A percentile compares a stretch with the other conserved stretches of the same genome.
These are phyloP conservation scores for Lasioglossum oenotherae DNA, from an alignment of 2,888 invertebrate species.

Conservation along the genomic window DNA sequence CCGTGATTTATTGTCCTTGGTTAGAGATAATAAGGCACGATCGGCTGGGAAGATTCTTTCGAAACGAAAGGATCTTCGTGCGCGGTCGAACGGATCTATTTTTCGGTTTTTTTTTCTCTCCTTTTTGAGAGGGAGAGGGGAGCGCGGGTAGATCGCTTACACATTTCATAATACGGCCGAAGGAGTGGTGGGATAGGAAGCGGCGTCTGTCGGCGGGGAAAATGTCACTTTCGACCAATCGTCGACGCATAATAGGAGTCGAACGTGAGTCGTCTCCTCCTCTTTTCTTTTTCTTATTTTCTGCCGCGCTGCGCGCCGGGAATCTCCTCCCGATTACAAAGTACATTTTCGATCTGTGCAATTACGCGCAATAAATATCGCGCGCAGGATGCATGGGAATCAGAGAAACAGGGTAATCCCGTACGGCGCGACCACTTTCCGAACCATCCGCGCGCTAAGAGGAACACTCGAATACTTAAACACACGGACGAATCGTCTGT, in stretches of 20 bases:
- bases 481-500: neutral
- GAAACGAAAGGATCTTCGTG: conserved; percentile 61
- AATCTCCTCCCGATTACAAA: conserved; percentile 17
- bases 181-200: conserved; percentile 1
- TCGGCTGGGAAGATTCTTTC: conserved; percentile 68
- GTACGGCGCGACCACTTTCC: conserved; percentile 21
- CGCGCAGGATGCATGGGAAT: conserved; percentile 19
- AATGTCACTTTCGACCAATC: conserved; percentile 6
- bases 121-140: neutral
- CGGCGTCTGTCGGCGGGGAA: neutral
- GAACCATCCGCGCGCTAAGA: conserved; percentile 12
- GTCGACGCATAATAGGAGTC: neutral
- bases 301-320: neutral
- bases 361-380: conserved; percentile 50
- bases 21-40: conserved; percentile 70
- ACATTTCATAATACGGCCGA: conserved; percentile 34
- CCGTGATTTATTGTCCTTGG: conserved; percentile 75
- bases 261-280: neutral
- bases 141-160: conserved; percentile 39
- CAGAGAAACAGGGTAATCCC: conserved; percentile 47
- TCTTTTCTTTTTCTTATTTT: neutral
- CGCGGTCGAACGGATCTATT: conserved; percentile 54
- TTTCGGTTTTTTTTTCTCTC: neutral
- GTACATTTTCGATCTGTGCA: conserved; percentile 24
- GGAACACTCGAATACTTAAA: neutral